phyloP scores from a whole-genome alignment of 1,140 invertebrate genomes.

The Drosophila asahinai region DNA sequence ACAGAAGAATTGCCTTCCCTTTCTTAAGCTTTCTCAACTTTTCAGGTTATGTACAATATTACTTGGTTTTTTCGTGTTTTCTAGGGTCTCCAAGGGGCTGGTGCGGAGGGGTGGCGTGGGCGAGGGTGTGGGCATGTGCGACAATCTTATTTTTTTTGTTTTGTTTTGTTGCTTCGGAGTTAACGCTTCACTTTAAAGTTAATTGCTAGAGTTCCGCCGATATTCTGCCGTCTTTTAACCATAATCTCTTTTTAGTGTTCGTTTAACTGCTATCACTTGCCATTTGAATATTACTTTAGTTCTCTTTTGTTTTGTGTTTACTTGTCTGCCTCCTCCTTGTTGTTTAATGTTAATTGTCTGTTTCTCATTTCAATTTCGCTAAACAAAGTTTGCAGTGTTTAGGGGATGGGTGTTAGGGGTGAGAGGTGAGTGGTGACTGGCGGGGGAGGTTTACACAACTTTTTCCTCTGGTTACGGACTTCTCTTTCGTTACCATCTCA shows the following conservation, averaged over 20 bases:
- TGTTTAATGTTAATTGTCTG: constrained; percentile 55
- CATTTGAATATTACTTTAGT: constrained; percentile 60
- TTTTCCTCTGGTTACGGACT: constrained; percentile 26
- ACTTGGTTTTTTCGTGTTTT: constrained; percentile 26
- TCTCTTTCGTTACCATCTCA: constrained; percentile 35
- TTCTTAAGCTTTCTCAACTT: constrained; percentile 37
- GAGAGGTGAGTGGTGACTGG: not conserved
- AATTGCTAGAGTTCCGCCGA: constrained; percentile 59
- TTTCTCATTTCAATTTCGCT: constrained; percentile 63
- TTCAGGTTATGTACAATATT: constrained; percentile 76
- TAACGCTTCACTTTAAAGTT: constrained; percentile 47
- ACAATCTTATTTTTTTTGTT: constrained; percentile 7
- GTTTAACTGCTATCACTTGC: constrained; percentile 80
- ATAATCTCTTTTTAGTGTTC: constrained; percentile 55
- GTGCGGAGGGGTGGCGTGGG: constrained; percentile 9
- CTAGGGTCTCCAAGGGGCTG: constrained; percentile 17
- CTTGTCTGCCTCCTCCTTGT: not conserved
- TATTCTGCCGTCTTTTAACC: constrained; percentile 42
- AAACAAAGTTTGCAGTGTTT: constrained; percentile 65
- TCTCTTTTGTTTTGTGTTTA: constrained; percentile 26
- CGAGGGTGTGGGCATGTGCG: constrained; percentile 24
- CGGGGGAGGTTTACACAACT: constrained; percentile 37
- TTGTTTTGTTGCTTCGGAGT: constrained; percentile 27
- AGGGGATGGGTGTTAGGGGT: constrained; percentile 2
- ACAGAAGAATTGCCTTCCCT: constrained; percentile 39